These are phyloP conservation scores for Clarias batrachus DNA, from an alignment of 2,113 vertebrate genomes.

Conservation along the genomic window DNA sequence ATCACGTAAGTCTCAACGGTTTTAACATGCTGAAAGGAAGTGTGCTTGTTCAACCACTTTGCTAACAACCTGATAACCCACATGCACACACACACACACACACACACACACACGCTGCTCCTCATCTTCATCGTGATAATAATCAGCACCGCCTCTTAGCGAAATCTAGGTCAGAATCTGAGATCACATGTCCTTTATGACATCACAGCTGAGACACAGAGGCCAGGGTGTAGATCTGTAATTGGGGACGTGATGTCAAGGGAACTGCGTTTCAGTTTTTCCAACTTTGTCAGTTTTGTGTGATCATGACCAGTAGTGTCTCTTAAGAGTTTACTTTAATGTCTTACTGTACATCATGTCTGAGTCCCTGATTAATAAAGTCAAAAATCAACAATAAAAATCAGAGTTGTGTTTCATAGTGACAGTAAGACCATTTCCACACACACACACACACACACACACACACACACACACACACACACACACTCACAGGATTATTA, in stretches of 20 bases:
- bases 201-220: background rate
- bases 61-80: background rate
- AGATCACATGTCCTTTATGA: background rate
- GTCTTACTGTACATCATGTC: background rate
- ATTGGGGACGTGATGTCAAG: background rate
- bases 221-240: background rate
- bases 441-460: no score
- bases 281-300: background rate
- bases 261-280: background rate
- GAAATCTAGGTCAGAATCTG: slow-evolving; percentile 8
- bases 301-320: background rate
- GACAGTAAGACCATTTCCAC: no score
- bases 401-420: no score
- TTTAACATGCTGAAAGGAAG: background rate
- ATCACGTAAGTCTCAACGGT: background rate
- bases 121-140: background rate
- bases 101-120: background rate
- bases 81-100: background rate
- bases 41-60: background rate
- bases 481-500: no score
- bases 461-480: no score
- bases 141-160: slow-evolving; percentile 7
- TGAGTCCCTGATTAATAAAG: background rate
- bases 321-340: background rate
- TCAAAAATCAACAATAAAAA: no score